Evolutionary conservation across 1,140 invertebrate genomes (phyloP).

Genomic region (Bombus polaris): DNA sequence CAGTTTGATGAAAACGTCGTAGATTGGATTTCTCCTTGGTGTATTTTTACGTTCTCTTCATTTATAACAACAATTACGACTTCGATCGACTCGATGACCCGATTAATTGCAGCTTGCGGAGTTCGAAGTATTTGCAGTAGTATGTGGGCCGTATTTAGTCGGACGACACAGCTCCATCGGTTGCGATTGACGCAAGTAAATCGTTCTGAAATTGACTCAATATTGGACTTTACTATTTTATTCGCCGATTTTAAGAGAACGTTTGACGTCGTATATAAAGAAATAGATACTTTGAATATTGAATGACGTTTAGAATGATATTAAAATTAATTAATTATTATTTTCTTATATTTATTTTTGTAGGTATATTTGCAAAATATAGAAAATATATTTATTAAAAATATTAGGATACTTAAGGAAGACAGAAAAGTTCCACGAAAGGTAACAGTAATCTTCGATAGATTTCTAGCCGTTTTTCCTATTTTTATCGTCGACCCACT

Average conservation of each 20-base stretch:
- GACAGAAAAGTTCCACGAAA: too few relatives aligned
- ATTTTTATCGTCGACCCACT: background rate
- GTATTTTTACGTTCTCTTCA: background rate
- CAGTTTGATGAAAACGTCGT: background rate
- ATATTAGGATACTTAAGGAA: too few relatives aligned
- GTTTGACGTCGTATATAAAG: background rate
- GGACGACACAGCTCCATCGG: constrained; percentile 9
- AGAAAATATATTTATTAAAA: too few relatives aligned
- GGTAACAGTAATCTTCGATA: too few relatives aligned
- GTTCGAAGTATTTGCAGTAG: background rate
- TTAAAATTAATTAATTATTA: too few relatives aligned
- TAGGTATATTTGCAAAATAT: too few relatives aligned
- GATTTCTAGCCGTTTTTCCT: too few relatives aligned
- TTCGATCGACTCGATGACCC: background rate
- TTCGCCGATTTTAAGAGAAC: background rate
- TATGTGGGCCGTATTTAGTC: background rate
- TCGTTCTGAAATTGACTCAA: constrained; percentile 67
- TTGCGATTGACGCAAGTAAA: constrained; percentile 60
- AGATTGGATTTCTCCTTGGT: background rate
- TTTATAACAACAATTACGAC: background rate
- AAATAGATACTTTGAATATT: background rate
- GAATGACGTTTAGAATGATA: too few relatives aligned
- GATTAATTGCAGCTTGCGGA: background rate
- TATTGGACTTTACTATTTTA: background rate
- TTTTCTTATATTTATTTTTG: too few relatives aligned